Percentiles rank a stretch among this genome's conserved stretches.
Conservation (phyloP, 1,140 invertebrate genomes). For the Drosophila bifasciata region DNA sequence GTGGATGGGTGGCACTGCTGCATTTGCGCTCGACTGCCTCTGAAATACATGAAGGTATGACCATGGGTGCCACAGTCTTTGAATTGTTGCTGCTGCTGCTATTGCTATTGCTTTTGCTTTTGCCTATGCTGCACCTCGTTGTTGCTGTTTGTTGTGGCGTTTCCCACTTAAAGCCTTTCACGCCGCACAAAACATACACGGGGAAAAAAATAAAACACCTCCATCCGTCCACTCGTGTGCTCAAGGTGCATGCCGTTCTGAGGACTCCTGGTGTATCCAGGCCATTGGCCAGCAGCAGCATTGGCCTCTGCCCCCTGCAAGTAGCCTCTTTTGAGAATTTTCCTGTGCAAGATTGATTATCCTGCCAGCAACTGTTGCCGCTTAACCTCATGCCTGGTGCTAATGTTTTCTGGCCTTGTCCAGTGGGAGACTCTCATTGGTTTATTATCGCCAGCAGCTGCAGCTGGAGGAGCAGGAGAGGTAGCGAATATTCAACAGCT, state of each 20-base stretch:
- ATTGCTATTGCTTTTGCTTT: conserved; percentile 6
- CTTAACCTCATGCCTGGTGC: conserved; percentile 15
- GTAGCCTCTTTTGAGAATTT: conserved; percentile 41
- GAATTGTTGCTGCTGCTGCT: conserved; percentile 32
- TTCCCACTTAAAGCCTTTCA: conserved; percentile 71
- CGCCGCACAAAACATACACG: conserved; percentile 40
- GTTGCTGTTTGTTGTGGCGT: conserved; percentile 66
- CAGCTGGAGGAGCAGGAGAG: too few species aligned
- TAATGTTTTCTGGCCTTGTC: conserved; percentile 16
- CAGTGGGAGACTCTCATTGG: background rate
- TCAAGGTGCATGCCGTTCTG: conserved; percentile 53
- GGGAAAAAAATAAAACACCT: conserved; percentile 49
- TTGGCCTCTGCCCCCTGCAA: background rate
- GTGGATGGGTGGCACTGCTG: too few species aligned
- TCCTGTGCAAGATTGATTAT: conserved; percentile 55
- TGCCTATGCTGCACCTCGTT: conserved; percentile 4
- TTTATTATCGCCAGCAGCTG: conserved; percentile 12
- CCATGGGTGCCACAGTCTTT: conserved; percentile 33
- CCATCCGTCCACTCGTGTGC: conserved; percentile 45
- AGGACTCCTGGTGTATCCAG: conserved; percentile 28
- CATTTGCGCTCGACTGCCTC: conserved; percentile 60
- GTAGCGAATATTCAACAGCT: background rate
- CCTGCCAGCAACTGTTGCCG: conserved; percentile 43
- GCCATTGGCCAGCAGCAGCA: conserved; percentile 38
- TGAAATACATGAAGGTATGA: conserved; percentile 58